phyloP scores from a whole-genome alignment of 2,888 invertebrate species.

The Coelopa pilipes region DNA sequence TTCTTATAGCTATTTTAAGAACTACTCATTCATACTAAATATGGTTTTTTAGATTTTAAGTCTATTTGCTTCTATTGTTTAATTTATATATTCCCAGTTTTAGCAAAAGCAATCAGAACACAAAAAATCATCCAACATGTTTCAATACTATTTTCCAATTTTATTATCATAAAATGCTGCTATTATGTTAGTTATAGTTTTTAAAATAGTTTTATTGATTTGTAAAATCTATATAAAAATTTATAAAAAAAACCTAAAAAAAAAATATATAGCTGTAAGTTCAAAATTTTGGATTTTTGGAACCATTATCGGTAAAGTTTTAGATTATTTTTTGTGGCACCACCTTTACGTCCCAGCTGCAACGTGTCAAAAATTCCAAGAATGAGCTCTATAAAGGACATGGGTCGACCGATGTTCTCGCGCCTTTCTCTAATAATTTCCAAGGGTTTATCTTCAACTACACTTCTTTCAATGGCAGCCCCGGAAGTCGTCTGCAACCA shows the following conservation, averaged over 20 bases:
- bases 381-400: conserved; percentile 47
- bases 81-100: conserved; percentile 25
- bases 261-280: conserved; percentile 28
- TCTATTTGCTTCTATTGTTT: conserved; percentile 19
- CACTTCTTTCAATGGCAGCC: neutral
- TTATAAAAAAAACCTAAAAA: conserved; percentile 13
- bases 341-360: conserved; percentile 32
- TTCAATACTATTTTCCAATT: conserved; percentile 17
- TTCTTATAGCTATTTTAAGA: conserved; percentile 12
- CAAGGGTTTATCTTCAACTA: no score
- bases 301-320: neutral
- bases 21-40: conserved; percentile 14
- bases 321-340: conserved; percentile 7
- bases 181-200: conserved; percentile 28
- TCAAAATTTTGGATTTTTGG: neutral
- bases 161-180: conserved; percentile 22
- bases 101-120: neutral
- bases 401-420: neutral
- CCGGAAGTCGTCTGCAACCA: neutral
- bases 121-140: conserved; percentile 1
- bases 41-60: conserved; percentile 31
- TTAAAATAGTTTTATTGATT: conserved; percentile 20
- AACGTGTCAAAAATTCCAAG: conserved; percentile 48
- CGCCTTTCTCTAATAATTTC: neutral
- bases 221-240: conserved; percentile 23